Evolutionary conservation across 2,113 vertebrate genomes (phyloP).

Genomic region (Carassius carassius): DNA sequence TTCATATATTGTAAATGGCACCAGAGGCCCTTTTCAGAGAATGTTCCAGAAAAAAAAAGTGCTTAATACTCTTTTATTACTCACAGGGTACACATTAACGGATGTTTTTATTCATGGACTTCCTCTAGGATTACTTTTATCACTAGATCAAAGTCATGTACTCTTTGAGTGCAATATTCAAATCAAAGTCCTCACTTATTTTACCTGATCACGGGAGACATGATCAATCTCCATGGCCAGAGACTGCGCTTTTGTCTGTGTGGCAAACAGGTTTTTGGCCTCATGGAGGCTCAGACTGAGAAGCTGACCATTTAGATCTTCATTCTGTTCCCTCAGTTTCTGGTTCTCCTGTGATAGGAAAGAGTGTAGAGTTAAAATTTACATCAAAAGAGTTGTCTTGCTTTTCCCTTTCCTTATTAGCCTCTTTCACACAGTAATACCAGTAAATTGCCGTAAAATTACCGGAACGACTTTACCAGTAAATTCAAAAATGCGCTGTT

Average conservation of each 20-base stretch:
- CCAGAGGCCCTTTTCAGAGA: background rate
- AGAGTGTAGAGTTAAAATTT: background rate
- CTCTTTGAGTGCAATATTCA: background rate
- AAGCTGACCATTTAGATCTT: slow-evolving; percentile 95
- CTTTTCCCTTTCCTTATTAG: background rate
- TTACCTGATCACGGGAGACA: slow-evolving; percentile 93
- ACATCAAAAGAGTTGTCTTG: background rate
- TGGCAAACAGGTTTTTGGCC: slow-evolving; percentile 96
- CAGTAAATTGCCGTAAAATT: no score
- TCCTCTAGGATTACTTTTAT: background rate
- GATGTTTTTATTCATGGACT: background rate
- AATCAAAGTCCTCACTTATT: slow-evolving; percentile 37
- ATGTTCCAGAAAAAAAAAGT: background rate
- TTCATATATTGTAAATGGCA: background rate
- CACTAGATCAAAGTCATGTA: background rate
- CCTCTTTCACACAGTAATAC: no score
- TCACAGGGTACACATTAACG: background rate
- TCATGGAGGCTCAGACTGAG: slow-evolving; percentile 94
- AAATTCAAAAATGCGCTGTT: no score
- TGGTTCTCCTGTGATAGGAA: slow-evolving; percentile 85
- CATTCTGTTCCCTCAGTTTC: slow-evolving; percentile 93
- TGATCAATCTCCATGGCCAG: slow-evolving; percentile 95
- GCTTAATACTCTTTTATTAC: background rate
- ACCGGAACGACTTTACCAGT: no score
- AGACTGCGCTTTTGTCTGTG: slow-evolving; percentile 96